Evolutionary conservation across 2,797 vertebrate genomes (phyloP), one percentile per base, ranked within the genome.

Genomic region (Lacerta bilineata): DNA sequence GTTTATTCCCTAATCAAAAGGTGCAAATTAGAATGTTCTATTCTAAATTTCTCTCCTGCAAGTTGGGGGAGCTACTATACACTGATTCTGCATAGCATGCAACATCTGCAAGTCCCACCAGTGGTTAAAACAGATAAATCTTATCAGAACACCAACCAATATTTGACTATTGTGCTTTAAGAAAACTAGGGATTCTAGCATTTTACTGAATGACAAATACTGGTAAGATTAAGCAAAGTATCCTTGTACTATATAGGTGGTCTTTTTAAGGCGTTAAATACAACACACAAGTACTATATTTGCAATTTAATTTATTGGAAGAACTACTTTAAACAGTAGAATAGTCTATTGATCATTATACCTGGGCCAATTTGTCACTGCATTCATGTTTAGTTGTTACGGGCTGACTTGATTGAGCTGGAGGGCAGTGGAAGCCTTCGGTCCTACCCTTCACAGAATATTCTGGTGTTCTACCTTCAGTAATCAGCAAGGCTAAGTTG

Each of bases 391-490:
- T 99, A 95, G 96, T 96, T 90, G 97, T 94, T 91, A 96, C 95
- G 0, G 98, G 98, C 95, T 98, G 98, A 84, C 97, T 98, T 1
- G 98, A 99, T 95, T 99, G 98, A 39, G 99, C 98, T 2, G 98
- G 98, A 0, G 99, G 99, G 96, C 99, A 99, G 93, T 99, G 99
- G 76, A 98, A 97, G 87, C 99, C 99, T 97, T 99, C 99, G 1
- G 98, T 98, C 78, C 99, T 97, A 90, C 99, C 99, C 96, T 99
- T 99, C 91, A 98, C 98, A 0, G 99, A 99, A 93, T 98, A 98
- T 94, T 99, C 99, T 0, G 99, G 99, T 0, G 98, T 99, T 91
- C 99, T 97, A 90, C 99, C 99, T 97, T 99, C 99, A 0, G 99
- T 99, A 96, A 99, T 98, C 93, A 99, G 96, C 95, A 99, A 95